phyloP scores from a whole-genome alignment of 2,113 vertebrate species.

The Felis catus region F.catus_Fca126_mat1.0 CM031417.1:118040001-118040500 shows the following conservation, averaged over 20 bases:
- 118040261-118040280: slow-evolving; percentile 98
- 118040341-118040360: slow-evolving; percentile 97
- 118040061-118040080: slow-evolving; percentile 98
- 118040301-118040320: slow-evolving; percentile 98
- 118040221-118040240: not conserved
- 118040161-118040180: slow-evolving; percentile 95
- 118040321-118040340: slow-evolving; percentile 98
- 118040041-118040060: slow-evolving; percentile 89
- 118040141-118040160: slow-evolving; percentile 97
- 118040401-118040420: not conserved
- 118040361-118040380: slow-evolving; percentile 90
- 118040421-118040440: not conserved
- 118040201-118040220: slow-evolving; percentile 12
- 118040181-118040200: not conserved
- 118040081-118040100: slow-evolving; percentile 98
- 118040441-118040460: not conserved
- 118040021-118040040: not conserved
- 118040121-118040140: slow-evolving; percentile 98
- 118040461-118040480: not conserved
- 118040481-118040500: not conserved
- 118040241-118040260: not conserved
- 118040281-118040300: slow-evolving; percentile 98
- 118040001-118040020: not conserved
- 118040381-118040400: slow-evolving; percentile 21
- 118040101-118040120: slow-evolving; percentile 99